phyloP scores from a whole-genome alignment of 1,140 invertebrate species.

The Dufourea novaeangliae region DNA sequence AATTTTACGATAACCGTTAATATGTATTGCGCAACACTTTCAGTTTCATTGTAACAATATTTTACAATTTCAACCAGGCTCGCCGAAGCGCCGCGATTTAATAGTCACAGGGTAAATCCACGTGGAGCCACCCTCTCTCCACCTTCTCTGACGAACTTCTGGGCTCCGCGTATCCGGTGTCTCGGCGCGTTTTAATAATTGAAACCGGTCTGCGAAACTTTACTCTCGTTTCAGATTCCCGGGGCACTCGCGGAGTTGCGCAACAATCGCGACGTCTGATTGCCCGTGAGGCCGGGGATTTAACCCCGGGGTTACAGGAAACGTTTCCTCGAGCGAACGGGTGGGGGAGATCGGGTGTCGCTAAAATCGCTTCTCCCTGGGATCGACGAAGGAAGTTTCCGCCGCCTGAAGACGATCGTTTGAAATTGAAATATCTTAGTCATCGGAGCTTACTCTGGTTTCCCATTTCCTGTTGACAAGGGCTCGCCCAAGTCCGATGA shows the following conservation, averaged over 20 bases:
- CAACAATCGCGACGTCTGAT: constrained; percentile 41
- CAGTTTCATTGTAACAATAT: too few species aligned
- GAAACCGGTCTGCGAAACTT: constrained; percentile 37
- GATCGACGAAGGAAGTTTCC: constrained; percentile 6
- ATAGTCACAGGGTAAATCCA: constrained; percentile 22
- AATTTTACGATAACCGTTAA: too few species aligned
- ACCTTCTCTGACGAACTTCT: too few species aligned
- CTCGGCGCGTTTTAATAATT: constrained; percentile 52
- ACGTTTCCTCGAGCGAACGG: not conserved
- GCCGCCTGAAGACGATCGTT: not conserved
- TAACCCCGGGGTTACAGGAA: not conserved
- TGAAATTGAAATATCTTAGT: constrained; percentile 28
- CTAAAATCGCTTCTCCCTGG: constrained; percentile 5
- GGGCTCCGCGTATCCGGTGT: constrained; percentile 31
- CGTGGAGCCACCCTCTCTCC: constrained; percentile 1
- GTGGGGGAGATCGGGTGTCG: constrained; percentile 22
- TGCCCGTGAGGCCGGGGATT: constrained; percentile 13
- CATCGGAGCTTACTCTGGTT: not conserved
- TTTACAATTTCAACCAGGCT: not conserved
- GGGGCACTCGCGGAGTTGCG: constrained; percentile 18
- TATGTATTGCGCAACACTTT: too few species aligned
- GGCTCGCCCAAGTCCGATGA: too few species aligned
- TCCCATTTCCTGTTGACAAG: not conserved
- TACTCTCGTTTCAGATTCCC: constrained; percentile 35
- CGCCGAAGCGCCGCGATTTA: constrained; percentile 6